These are phyloP conservation scores for Aleiodes leptofemur DNA, from an alignment of 2,888 invertebrate species.

Conservation along the genomic window DNA sequence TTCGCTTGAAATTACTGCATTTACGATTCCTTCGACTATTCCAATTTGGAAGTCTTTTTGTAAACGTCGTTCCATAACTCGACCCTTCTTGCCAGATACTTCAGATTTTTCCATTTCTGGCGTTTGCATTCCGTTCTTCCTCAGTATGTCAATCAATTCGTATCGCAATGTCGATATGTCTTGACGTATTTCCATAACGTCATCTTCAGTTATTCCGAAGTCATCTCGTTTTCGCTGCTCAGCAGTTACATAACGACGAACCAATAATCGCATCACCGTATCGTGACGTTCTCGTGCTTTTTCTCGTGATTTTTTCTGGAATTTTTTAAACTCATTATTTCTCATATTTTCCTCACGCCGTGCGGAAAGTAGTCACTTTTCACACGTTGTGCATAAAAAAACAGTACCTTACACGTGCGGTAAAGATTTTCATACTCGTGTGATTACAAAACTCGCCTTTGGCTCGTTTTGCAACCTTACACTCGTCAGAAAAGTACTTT, in stretches of 20 bases:
- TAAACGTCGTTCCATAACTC: conserved; percentile 90
- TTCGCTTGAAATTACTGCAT: conserved; percentile 82
- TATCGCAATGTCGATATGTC: conserved; percentile 96
- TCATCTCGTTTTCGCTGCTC: conserved; percentile 93
- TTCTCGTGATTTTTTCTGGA: conserved; percentile 84
- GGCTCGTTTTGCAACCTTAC: no score
- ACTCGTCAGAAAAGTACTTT: no score
- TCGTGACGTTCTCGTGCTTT: conserved; percentile 86
- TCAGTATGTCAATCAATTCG: conserved; percentile 93
- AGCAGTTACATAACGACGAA: conserved; percentile 92
- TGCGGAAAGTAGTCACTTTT: no score
- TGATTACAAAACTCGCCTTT: no score
- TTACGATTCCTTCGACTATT: conserved; percentile 88
- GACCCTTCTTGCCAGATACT: conserved; percentile 89
- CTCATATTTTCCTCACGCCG: no score
- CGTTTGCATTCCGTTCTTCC: conserved; percentile 91
- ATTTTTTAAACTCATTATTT: conserved; percentile 3
- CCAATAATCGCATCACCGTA: conserved; percentile 90
- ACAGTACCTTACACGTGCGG: no score
- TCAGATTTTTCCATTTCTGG: conserved; percentile 84
- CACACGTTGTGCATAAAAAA: no score
- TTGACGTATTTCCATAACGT: conserved; percentile 98
- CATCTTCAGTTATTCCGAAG: conserved; percentile 95
- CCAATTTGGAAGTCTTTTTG: conserved; percentile 94
- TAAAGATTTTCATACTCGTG: no score